Evolutionary conservation across 2,888 invertebrate genomes (phyloP).

Genomic region (Tetranychus piercei): DNA sequence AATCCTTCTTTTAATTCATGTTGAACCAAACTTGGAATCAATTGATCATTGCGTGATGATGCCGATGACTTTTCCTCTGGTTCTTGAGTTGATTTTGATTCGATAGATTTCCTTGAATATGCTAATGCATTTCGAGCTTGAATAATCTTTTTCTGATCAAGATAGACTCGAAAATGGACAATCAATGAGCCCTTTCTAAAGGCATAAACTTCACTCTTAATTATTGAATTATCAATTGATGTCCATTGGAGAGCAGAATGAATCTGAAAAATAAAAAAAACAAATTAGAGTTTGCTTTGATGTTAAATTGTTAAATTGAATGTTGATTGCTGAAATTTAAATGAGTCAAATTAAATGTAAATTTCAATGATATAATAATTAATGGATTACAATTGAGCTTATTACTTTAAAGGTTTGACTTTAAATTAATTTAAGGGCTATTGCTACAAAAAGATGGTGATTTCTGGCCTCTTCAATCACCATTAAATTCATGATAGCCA

Average conservation of each 20-base stretch:
- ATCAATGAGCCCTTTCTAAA: conserved; percentile 58
- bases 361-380: too few species aligned
- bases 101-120: not conserved
- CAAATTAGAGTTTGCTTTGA: not conserved
- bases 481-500: too few species aligned
- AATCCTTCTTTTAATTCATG: conserved; percentile 10
- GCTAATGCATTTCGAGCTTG: conserved; percentile 36
- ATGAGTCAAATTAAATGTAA: not conserved
- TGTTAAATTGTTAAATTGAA: not conserved
- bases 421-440: not conserved
- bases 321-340: not conserved
- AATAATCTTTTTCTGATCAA: conserved; percentile 59
- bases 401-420: conserved; percentile 1
- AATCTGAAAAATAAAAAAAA: conserved; percentile 32
- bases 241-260: conserved; percentile 48
- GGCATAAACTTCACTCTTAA: conserved; percentile 43
- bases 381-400: not conserved
- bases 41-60: not conserved
- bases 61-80: not conserved
- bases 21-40: conserved; percentile 10
- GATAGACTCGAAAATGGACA: conserved; percentile 53
- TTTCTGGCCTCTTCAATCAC: not conserved
- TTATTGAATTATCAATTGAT: conserved; percentile 42
- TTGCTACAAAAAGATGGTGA: not conserved
- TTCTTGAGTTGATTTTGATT: not conserved